Evolutionary conservation across 1,140 invertebrate species (phyloP), one percentile per base, ranked within the genome.

Genomic region (Diploscapter pachys): DNA sequence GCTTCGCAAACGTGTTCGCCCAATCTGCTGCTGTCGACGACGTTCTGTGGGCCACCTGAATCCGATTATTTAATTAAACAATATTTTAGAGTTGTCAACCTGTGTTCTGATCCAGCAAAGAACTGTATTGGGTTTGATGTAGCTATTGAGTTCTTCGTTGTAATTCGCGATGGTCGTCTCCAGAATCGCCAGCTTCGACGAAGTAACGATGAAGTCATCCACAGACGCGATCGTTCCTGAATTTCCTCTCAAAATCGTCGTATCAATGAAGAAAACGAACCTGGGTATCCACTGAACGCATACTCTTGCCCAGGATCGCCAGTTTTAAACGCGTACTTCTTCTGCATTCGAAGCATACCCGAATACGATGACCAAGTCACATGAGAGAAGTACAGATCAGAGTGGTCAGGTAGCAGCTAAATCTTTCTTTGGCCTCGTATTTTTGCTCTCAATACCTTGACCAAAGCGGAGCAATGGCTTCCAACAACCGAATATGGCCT

Each of bases 291-390:
- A 2, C 91, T 90, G 31, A 92, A 90, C 51, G 73, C 54, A 61
- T 70, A 70, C 2, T 50, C 55, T 5, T 81, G 53, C 83, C 85
- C 86, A 86, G 64, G 9, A 77, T 79, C 74, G 5, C 75, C 64
- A 48, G 71, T 67, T 75, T 90, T 89, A 67, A 95, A 91, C 79
- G 91, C 91, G 86, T 95, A 96, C 75, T 90, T 90, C 86, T 96
- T 96, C 80, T 94, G 88, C 11, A 95, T 90, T 78, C 93, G 88
- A 63, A 94, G 87, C 94, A 96, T 96, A 78, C 90, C 90, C n/a
- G 89, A 89, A 81, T 93, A 95, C 71, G 90, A 90, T 79, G 87
- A 88, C 87, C 90, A 91, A 1, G 91, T 90, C 75, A 90, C 90
- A 82, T 92, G 91, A 48, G 90, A 88, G 56, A 91, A 86, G 76